A percentile compares a stretch with the other conserved stretches of the same genome.
Evolutionary conservation across 2,797 vertebrate genomes (phyloP).

Genomic region (Periophthalmus magnuspinnatus): DNA sequence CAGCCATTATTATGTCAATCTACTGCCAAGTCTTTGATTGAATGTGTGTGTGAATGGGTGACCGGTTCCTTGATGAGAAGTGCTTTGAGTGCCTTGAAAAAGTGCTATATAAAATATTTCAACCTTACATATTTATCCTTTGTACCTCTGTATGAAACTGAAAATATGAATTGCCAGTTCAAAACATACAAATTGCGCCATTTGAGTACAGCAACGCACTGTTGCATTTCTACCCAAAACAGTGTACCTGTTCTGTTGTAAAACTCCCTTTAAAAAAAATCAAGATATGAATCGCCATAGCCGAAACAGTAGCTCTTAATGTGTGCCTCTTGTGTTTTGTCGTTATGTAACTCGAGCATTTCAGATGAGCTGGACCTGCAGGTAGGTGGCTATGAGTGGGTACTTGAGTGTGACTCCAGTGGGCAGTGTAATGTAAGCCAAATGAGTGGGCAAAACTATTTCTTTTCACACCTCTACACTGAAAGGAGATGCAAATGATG

Average conservation of each 20-base stretch:
- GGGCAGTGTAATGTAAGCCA: conserved; percentile 57
- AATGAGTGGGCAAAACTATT: conserved; percentile 23
- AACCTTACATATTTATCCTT: too few species aligned
- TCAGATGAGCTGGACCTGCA: conserved; percentile 37
- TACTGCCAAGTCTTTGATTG: background rate
- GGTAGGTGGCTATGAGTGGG: conserved; percentile 69
- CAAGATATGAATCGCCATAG: background rate
- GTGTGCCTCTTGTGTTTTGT: conserved; percentile 13
- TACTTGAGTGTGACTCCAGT: conserved; percentile 67
- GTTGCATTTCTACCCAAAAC: too few species aligned
- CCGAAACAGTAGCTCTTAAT: background rate
- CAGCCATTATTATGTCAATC: background rate
- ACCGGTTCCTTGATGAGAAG: too few species aligned
- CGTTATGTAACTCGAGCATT: conserved; percentile 32
- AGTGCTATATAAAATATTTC: too few species aligned
- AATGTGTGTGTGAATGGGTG: too few species aligned
- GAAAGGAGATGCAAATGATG: conserved; percentile 50
- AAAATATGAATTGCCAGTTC: background rate
- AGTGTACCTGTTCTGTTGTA: too few species aligned
- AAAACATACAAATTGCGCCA: too few species aligned
- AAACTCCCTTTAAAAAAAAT: background rate
- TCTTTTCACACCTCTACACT: conserved; percentile 40
- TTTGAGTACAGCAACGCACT: too few species aligned
- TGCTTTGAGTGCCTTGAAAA: too few species aligned
- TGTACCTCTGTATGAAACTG: background rate